These are phyloP conservation scores for Ariopsis seemanni DNA, from an alignment of 2,113 vertebrate genomes.

Conservation along the genomic window DNA sequence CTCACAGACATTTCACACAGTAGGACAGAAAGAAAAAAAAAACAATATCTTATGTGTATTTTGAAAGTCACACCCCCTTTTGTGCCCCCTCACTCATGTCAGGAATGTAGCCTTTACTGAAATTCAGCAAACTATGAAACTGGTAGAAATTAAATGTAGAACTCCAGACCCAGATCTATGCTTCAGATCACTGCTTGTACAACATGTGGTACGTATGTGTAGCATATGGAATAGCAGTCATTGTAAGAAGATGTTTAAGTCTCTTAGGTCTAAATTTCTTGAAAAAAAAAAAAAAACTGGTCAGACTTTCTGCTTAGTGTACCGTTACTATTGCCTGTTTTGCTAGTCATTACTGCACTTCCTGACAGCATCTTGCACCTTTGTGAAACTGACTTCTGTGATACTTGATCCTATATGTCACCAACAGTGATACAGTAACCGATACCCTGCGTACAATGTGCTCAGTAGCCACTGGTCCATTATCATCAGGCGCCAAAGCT, in stretches of 20 bases:
- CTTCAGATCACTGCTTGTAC: neutral
- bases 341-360: neutral
- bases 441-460: neutral
- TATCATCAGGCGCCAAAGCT: neutral
- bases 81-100: neutral
- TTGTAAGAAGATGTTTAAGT: neutral
- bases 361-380: neutral
- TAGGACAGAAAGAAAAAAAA: conserved; percentile 35
- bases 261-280: neutral
- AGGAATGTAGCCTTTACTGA: neutral
- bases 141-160: neutral
- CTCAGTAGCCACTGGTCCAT: neutral
- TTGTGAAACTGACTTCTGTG: neutral
- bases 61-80: neutral
- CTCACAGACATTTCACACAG: neutral
- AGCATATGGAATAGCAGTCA: neutral
- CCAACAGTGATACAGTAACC: neutral
- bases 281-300: neutral
- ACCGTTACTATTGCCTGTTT: no score
- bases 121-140: neutral
- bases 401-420: neutral
- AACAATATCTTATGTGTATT: neutral
- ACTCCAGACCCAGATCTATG: neutral
- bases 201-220: neutral
- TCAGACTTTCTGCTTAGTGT: neutral